These are phyloP conservation scores for Elgaria multicarinata DNA, from an alignment of 2,113 vertebrate genomes.

Conservation along the genomic window DNA sequence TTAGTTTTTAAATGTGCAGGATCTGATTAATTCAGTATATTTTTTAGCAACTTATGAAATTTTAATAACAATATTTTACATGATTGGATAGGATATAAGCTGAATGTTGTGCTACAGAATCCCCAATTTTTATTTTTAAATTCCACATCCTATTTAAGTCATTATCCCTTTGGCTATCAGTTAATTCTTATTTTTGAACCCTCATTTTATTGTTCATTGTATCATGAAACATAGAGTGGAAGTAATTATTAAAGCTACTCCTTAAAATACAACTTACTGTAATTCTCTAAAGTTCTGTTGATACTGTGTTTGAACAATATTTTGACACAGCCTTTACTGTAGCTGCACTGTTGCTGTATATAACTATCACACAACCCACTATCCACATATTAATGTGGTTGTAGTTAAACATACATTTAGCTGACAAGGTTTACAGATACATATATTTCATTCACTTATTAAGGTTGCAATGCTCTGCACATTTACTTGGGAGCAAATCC, in stretches of 20 bases:
- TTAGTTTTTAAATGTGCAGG: constrained; percentile 81
- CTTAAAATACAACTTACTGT: constrained; percentile 44
- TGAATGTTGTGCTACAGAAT: constrained; percentile 58
- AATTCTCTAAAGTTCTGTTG: constrained; percentile 34
- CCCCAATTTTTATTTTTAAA: constrained; percentile 48
- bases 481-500: too few species aligned
- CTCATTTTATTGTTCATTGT: constrained; percentile 64
- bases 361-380: neutral
- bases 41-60: constrained; percentile 78
- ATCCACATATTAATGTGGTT: constrained; percentile 17
- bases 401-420: neutral
- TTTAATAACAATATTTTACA: constrained; percentile 79
- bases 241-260: constrained; percentile 48
- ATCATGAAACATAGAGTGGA: constrained; percentile 57
- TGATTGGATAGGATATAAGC: constrained; percentile 76
- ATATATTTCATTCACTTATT: neutral
- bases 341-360: neutral
- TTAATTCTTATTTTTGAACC: constrained; percentile 67
- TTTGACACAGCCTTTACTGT: neutral
- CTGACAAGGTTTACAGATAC: neutral
- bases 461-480: neutral
- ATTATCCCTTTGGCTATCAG: constrained; percentile 64
- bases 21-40: constrained; percentile 83
- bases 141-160: constrained; percentile 57
- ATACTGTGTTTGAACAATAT: constrained; percentile 37